A percentile compares a stretch with the other conserved stretches of the same genome.
Evolutionary conservation across 2,797 vertebrate genomes (phyloP).

Genomic region (Poliocrania exsul): DNA sequence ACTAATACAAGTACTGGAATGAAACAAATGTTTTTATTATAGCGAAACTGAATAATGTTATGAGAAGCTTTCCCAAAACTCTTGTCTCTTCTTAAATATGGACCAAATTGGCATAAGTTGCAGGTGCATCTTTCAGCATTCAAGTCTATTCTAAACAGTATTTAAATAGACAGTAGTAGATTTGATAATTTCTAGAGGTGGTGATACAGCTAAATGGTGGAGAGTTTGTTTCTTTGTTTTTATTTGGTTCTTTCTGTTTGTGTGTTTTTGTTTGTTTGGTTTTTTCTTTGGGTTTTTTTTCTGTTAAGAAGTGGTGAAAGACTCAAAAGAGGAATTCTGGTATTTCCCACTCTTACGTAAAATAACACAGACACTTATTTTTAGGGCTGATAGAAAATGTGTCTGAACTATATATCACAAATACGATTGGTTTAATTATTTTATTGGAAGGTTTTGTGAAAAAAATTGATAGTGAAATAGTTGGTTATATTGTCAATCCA

Average conservation of each 20-base stretch:
- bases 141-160: not conserved
- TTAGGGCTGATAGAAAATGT: not conserved
- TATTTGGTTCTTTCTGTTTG: not conserved
- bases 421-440: not conserved
- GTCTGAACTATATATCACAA: not conserved
- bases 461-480: not conserved
- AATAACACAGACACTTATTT: not conserved
- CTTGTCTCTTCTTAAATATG: not conserved
- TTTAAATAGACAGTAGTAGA: not conserved
- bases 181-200: not conserved
- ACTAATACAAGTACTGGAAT: not conserved
- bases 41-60: not conserved
- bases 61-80: not conserved
- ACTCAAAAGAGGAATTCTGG: not conserved
- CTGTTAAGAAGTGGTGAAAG: not conserved
- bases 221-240: not conserved
- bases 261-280: not conserved
- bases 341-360: not conserved
- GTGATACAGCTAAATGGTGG: not conserved
- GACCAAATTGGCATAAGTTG: fast-evolving
- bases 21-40: not conserved
- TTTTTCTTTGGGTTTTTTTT: not conserved
- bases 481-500: not conserved
- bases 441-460: not conserved
- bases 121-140: not conserved